Percentiles rank a stretch among this genome's conserved stretches.
Conservation (phyloP, 2,113 vertebrate genomes). For the Seriola aureovittata region DNA sequence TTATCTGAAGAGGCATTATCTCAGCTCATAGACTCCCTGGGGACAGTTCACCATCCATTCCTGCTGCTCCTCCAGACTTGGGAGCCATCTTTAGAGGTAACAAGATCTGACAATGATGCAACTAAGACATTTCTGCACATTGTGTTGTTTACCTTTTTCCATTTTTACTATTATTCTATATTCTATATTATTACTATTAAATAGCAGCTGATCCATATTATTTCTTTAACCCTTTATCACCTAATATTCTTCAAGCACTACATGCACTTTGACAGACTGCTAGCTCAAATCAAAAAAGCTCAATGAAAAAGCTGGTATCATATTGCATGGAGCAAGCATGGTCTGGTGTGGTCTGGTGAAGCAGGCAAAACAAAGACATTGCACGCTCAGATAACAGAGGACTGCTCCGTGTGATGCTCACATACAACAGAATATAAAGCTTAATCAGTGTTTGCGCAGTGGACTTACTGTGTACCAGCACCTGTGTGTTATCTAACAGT, state of each 20-base stretch:
- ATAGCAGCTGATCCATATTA: neutral
- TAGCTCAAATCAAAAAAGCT: neutral
- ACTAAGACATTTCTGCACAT: neutral
- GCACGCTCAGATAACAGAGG: constrained; percentile 10
- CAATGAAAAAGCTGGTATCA: neutral
- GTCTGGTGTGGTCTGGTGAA: neutral
- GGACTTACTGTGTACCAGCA: neutral
- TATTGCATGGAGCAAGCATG: neutral
- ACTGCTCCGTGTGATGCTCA: constrained; percentile 1
- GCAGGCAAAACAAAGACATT: constrained; percentile 13
- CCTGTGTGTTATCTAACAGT: neutral
- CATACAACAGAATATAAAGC: constrained; percentile 15
- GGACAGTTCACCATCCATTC: neutral
- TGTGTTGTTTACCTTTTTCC: neutral
- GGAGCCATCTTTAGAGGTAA: constrained; percentile 4
- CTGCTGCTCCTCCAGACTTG: neutral
- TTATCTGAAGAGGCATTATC: constrained; percentile 49
- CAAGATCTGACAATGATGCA: neutral
- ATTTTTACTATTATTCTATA: neutral
- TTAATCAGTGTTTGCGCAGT: constrained; percentile 41
- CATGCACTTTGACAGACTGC: neutral
- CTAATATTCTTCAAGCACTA: neutral
- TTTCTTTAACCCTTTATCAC: neutral
- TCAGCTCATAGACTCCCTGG: constrained; percentile 44
- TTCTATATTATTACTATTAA: no score